Base-by-base conservation (phyloP, 2,113 vertebrate species). In the Phrynosoma platyrhinos region DNA sequence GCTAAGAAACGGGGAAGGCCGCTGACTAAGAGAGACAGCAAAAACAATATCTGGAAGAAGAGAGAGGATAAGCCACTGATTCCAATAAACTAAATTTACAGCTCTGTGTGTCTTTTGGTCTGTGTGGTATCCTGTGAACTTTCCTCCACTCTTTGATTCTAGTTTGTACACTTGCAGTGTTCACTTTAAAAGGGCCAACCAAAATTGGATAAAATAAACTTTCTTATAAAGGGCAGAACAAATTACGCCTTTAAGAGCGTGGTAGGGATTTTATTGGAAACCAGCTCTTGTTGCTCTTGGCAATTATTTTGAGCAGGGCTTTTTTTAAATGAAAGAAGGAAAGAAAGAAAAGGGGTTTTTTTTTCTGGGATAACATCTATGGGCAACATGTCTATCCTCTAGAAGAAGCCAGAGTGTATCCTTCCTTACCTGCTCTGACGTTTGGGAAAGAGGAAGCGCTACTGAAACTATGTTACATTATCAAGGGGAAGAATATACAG, bases 21-120 rank as follows among this genome's bases (percentile, higher is more conserved):
- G 20, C 83, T 97, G 14, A 77, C 47, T 7, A 96, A 95, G 91
- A 96, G 91, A 93, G 97, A 97, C 5, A 96, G 96, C 90, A 97
- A 97, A 92, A 96, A 93, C 25, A 97, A 94, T 53, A 96, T 97
- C 88, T 97, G 97, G 97, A 97, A 96, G 90, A 97, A 96, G 88
- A 95, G 96, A 90, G 97, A 97, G 83, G 97, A 97, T 58, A 96
- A 95, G 62, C 97, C 97, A 0, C 96, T 97, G 75, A 92, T 97
- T 87, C 96, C 97, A 88, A 91, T 97, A 72, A 97, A 97, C 86
- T 97, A 93, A 94, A 88, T 87, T 36, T 91, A 68, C 18, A 7
- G n/a, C 58, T 90, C 86, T 92, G 93, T 90, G 90, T 89, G 93
- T 76, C 4, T 83, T 27, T 89, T 87, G 84, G 80, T 91, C 80